Evolutionary conservation across 2,888 invertebrate species (phyloP).

Genomic region (Coelogynopora nodosa): DNA sequence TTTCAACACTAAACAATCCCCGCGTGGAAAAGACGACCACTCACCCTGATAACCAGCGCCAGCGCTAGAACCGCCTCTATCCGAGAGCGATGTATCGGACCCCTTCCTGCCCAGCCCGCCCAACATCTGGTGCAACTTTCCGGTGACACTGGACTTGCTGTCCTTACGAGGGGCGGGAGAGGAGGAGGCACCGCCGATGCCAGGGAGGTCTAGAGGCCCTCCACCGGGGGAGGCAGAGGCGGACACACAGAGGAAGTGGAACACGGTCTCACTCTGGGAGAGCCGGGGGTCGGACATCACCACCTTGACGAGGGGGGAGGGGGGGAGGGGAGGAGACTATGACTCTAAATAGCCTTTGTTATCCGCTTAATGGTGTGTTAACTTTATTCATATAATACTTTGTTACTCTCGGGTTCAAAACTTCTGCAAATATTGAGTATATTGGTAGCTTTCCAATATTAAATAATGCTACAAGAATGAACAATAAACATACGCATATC

Average conservation of each 20-base stretch:
- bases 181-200: neutral
- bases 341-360: too few species aligned
- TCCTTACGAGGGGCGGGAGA: neutral
- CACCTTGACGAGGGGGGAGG: neutral
- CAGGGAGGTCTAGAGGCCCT: neutral
- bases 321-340: too few species aligned
- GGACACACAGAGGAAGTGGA: neutral
- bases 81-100: neutral
- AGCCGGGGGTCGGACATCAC: neutral
- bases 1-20: too few species aligned
- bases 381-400: too few species aligned
- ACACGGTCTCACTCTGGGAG: neutral
- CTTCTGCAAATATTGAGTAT: too few species aligned
- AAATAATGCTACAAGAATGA: too few species aligned
- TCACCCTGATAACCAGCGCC: neutral
- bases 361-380: too few species aligned
- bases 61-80: neutral
- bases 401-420: too few species aligned
- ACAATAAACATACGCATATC: too few species aligned
- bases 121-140: slow-evolving; percentile 12
- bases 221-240: neutral
- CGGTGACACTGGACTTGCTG: neutral
- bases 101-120: neutral
- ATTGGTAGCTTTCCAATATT: too few species aligned
- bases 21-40: too few species aligned